Conservation (phyloP, 2,888 invertebrate genomes). For the Boloria selene region DNA sequence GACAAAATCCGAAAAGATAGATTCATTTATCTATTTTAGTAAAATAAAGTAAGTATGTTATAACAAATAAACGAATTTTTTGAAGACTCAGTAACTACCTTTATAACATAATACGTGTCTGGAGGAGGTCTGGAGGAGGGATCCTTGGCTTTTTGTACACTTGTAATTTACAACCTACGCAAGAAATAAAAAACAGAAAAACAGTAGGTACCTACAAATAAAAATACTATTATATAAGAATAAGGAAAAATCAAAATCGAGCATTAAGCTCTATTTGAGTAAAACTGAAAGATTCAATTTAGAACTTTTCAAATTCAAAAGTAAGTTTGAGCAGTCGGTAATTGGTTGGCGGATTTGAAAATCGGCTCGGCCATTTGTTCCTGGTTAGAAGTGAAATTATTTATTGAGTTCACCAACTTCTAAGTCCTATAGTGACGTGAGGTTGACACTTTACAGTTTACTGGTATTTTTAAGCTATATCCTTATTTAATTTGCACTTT, state of each 20-base stretch:
- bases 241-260: not conserved
- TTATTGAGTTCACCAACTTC: slow-evolving; percentile 33
- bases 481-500: not conserved
- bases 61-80: too few relatives aligned
- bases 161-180: too few relatives aligned
- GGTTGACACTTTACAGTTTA: not conserved
- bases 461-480: not conserved
- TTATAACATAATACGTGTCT: too few relatives aligned
- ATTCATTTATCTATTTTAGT: too few relatives aligned
- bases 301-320: slow-evolving; percentile 46
- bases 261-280: slow-evolving; percentile 20
- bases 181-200: not conserved
- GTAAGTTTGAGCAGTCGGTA: slow-evolving; percentile 45
- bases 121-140: too few relatives aligned
- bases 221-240: not conserved
- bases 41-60: too few relatives aligned
- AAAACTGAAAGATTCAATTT: slow-evolving; percentile 47
- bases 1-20: too few relatives aligned
- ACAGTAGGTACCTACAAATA: not conserved
- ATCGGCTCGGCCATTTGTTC: slow-evolving; percentile 42
- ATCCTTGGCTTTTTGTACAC: too few relatives aligned
- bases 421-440: slow-evolving; percentile 1
- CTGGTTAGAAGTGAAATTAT: slow-evolving; percentile 40
- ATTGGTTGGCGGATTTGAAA: slow-evolving; percentile 47
- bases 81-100: too few relatives aligned